Conservation (phyloP, 2,888 invertebrate species). For the Ichneumon xanthorius region DNA sequence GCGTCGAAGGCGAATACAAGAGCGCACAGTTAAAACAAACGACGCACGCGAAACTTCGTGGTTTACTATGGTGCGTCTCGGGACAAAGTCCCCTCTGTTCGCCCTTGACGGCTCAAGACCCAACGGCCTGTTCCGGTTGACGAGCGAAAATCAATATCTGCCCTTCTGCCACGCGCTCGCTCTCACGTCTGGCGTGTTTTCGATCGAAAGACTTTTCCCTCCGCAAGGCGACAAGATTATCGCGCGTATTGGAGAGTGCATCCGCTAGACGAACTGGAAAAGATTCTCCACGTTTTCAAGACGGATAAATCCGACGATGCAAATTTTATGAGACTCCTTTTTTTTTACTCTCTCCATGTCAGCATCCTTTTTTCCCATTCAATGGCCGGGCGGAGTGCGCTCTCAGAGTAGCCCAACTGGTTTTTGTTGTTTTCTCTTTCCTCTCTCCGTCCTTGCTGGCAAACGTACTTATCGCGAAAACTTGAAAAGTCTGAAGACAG, state of each 20-base stretch:
- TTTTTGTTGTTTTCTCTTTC: not conserved
- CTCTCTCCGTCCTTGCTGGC: not conserved
- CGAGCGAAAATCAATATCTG: not conserved
- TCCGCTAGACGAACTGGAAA: slow-evolving; percentile 4
- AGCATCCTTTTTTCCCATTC: slow-evolving; percentile 24
- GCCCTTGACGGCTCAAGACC: not conserved
- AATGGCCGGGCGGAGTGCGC: not conserved
- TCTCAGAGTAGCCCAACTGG: not conserved
- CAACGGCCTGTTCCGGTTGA: not conserved
- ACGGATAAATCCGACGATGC: slow-evolving; percentile 20
- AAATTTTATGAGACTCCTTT: slow-evolving; percentile 38
- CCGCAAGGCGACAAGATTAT: slow-evolving; percentile 32
- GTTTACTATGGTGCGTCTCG: not conserved
- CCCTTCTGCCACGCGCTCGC: no score
- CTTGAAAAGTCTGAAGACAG: slow-evolving; percentile 32
- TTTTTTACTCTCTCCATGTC: slow-evolving; percentile 27
- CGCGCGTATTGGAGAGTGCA: slow-evolving; percentile 24
- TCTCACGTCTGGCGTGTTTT: no score
- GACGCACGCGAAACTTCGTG: not conserved
- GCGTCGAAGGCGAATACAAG: no score
- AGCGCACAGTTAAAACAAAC: not conserved
- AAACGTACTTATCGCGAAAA: slow-evolving; percentile 14
- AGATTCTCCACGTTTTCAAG: slow-evolving; percentile 40
- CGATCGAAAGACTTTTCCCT: not conserved
- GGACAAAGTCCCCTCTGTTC: not conserved